A percentile compares a stretch with the other conserved stretches of the same genome.
phyloP scores from a whole-genome alignment of 2,888 invertebrate species.

The Oligia latruncula region DNA sequence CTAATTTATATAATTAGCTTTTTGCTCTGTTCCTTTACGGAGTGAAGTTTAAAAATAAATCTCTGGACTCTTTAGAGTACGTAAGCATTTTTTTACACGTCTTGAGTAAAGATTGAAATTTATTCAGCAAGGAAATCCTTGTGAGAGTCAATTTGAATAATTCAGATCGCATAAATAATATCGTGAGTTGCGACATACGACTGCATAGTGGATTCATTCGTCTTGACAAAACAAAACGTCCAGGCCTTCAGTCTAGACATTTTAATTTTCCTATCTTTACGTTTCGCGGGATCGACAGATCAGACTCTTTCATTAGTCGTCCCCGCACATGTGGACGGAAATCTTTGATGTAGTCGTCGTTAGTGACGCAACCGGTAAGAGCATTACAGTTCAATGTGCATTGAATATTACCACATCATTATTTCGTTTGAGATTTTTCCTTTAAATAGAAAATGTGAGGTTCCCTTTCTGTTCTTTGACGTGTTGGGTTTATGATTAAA shows the following conservation, averaged over 20 bases:
- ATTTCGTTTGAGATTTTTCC: conserved; percentile 69
- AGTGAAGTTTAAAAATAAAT: conserved; percentile 51
- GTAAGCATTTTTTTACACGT: conserved; percentile 50
- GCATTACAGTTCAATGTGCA: conserved; percentile 76
- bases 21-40: conserved; percentile 48
- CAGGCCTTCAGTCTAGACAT: conserved; percentile 86
- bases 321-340: conserved; percentile 82
- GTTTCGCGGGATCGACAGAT: conserved; percentile 83
- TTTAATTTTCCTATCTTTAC: conserved; percentile 89
- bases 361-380: conserved; percentile 80
- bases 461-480: conserved; percentile 40
- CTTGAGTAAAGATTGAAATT: conserved; percentile 61
- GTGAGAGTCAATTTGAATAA: conserved; percentile 72
- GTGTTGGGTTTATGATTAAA: conserved; percentile 24
- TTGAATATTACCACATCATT: conserved; percentile 71
- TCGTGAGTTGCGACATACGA: conserved; percentile 68
- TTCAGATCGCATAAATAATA: conserved; percentile 72
- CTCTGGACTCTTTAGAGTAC: conserved; percentile 45
- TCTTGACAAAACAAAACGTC: conserved; percentile 81
- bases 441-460: conserved; percentile 55
- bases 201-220: conserved; percentile 64
- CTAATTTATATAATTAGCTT: conserved; percentile 78
- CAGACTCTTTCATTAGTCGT: conserved; percentile 85
- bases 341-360: conserved; percentile 87
- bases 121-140: conserved; percentile 65